Conservation (phyloP, 1,140 invertebrate genomes). For the Apolygus lucorum region DNA sequence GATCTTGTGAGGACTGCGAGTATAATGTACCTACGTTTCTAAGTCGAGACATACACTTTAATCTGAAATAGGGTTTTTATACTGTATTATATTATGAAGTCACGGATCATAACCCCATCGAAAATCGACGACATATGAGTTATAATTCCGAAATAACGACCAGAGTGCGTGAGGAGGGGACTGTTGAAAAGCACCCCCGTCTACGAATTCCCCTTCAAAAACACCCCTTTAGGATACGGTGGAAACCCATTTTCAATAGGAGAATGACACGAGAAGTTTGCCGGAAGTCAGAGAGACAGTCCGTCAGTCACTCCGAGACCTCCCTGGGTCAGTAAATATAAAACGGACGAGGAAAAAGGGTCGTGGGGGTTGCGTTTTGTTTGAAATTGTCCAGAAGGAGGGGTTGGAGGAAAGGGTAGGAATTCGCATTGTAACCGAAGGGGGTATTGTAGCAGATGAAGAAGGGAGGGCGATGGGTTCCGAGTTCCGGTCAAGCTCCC, state of each 20-base stretch:
- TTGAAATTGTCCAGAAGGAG: not conserved
- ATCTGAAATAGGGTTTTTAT: no score
- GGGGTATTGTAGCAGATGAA: constrained; percentile 12
- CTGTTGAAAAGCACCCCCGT: not conserved
- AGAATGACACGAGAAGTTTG: constrained; percentile 9
- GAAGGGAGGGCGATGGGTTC: not conserved
- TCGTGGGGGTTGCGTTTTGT: not conserved
- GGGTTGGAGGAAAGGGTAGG: not conserved
- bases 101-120: constrained; percentile 4
- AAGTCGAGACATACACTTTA: no score
- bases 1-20: no score
- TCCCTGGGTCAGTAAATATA: constrained; percentile 13
- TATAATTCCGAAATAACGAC: constrained; percentile 14
- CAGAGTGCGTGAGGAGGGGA: not conserved
- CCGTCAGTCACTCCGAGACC: not conserved
- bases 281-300: constrained; percentile 5
- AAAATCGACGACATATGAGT: constrained; percentile 4
- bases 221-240: not conserved
- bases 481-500: constrained; percentile 12
- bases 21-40: no score
- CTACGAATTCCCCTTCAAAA: not conserved
- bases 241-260: not conserved
- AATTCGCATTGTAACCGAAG: not conserved
- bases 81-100: no score
- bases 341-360: not conserved